Evolutionary conservation across 2,888 invertebrate genomes (phyloP).

Genomic region (Phytoseiulus persimilis): DNA sequence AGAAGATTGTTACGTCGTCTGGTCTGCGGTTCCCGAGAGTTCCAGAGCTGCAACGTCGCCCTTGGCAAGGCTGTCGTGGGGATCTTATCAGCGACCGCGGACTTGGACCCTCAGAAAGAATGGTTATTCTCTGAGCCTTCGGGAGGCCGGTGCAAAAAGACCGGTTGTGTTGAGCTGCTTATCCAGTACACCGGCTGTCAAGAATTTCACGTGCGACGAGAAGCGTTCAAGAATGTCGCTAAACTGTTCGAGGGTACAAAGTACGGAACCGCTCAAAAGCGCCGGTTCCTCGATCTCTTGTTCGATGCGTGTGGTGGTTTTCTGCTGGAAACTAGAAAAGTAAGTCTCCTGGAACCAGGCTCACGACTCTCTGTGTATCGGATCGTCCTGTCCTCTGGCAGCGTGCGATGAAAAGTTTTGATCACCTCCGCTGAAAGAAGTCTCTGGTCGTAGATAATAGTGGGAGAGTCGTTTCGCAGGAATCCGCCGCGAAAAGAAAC

Average conservation of each 20-base stretch:
- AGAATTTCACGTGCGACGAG: not conserved
- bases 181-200: not conserved
- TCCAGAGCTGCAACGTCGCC: not conserved
- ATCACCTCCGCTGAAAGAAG: too few species aligned
- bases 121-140: constrained; percentile 1
- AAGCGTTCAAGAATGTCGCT: not conserved
- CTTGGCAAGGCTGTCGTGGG: not conserved
- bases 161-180: constrained; percentile 12
- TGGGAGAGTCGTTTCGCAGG: too few species aligned
- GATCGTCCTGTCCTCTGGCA: too few species aligned
- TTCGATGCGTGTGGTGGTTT: constrained; percentile 17
- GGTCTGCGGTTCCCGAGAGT: not conserved
- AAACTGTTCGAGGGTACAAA: not conserved
- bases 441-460: too few species aligned
- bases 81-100: not conserved
- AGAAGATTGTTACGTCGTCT: not conserved
- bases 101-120: not conserved
- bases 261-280: not conserved
- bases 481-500: not conserved
- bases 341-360: not conserved
- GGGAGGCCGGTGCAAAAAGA: not conserved
- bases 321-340: not conserved
- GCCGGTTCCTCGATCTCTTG: constrained; percentile 11
- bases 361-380: too few species aligned
- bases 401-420: too few species aligned